phyloP scores from a whole-genome alignment of 2,113 vertebrate genomes.

The Collichthys lucidus region DNA sequence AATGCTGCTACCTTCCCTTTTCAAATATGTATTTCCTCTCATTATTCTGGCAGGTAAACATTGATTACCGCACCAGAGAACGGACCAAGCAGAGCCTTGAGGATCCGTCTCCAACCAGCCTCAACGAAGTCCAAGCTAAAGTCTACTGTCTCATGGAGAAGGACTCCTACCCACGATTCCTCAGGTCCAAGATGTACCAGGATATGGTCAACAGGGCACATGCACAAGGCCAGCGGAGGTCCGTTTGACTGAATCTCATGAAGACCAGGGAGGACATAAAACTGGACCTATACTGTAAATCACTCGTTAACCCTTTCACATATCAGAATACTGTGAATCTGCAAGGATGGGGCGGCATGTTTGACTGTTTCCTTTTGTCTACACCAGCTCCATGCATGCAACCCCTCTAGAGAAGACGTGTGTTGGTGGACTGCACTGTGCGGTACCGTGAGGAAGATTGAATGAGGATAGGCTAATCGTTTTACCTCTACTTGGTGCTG shows the following conservation, averaged over 20 bases:
- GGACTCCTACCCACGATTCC: slow-evolving; percentile 97
- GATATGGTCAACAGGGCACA: slow-evolving; percentile 92
- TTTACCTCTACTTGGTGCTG: slow-evolving; percentile 38
- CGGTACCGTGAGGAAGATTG: slow-evolving; percentile 10
- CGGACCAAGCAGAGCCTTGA: slow-evolving; percentile 91
- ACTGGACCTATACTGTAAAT: slow-evolving; percentile 56
- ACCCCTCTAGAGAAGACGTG: slow-evolving; percentile 27
- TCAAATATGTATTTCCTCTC: slow-evolving; percentile 38
- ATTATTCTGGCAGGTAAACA: slow-evolving; percentile 88
- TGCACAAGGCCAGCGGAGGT: slow-evolving; percentile 87
- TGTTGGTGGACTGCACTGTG: slow-evolving; percentile 31
- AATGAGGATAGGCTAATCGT: slow-evolving; percentile 23
- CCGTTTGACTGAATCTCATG: slow-evolving; percentile 82
- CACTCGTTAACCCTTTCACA: slow-evolving; percentile 40
- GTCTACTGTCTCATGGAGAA: slow-evolving; percentile 98
- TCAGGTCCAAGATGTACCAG: slow-evolving; percentile 97
- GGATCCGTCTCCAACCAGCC: slow-evolving; percentile 90
- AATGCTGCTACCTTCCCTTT: background rate
- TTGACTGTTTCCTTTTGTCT: slow-evolving; percentile 56
- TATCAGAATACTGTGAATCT: slow-evolving; percentile 75
- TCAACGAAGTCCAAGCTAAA: slow-evolving; percentile 93
- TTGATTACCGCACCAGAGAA: slow-evolving; percentile 95
- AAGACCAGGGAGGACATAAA: slow-evolving; percentile 20
- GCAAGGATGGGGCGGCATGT: slow-evolving; percentile 38
- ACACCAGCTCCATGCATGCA: slow-evolving; percentile 71